A percentile compares a stretch with the other conserved stretches of the same genome.
Conservation (phyloP, 2,113 vertebrate species). For the Sakesphorus luctuosus region DNA sequence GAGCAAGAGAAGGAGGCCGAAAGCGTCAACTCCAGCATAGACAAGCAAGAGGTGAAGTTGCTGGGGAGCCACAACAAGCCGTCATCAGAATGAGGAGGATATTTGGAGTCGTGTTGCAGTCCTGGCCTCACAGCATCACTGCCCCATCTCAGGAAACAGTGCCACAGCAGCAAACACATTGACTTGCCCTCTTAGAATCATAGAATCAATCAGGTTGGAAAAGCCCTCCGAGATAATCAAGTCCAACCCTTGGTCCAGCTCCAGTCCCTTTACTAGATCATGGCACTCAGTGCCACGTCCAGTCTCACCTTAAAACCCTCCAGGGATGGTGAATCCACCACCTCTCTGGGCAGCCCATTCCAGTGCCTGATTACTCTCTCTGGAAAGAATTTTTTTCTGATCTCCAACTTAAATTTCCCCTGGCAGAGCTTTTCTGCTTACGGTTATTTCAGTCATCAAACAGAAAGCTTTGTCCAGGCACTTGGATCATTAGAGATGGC, state of each 20-base stretch:
- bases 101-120: neutral
- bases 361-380: too few species aligned
- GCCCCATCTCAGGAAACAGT: neutral
- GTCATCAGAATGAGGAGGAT: slow-evolving; percentile 1
- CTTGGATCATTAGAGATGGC: neutral
- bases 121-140: neutral
- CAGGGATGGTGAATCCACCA: too few species aligned
- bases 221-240: too few species aligned
- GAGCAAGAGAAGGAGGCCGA: slow-evolving; percentile 52
- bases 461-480: neutral
- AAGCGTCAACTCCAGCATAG: slow-evolving; percentile 76
- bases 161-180: neutral
- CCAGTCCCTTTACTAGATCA: too few species aligned
- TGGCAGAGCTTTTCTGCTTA: neutral
- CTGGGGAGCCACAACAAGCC: slow-evolving; percentile 65
- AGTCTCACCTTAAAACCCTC: too few species aligned
- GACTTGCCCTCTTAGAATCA: neutral
- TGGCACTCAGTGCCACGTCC: too few species aligned
- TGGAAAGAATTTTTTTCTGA: too few species aligned
- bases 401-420: too few species aligned
- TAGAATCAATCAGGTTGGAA: too few species aligned
- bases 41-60: slow-evolving; percentile 72
- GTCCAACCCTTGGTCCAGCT: too few species aligned
- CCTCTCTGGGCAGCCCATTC: too few species aligned
- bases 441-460: neutral